Percentiles rank a stretch among this genome's conserved stretches.
phyloP scores from a whole-genome alignment of 2,113 vertebrate species.

The Athene noctua region DNA sequence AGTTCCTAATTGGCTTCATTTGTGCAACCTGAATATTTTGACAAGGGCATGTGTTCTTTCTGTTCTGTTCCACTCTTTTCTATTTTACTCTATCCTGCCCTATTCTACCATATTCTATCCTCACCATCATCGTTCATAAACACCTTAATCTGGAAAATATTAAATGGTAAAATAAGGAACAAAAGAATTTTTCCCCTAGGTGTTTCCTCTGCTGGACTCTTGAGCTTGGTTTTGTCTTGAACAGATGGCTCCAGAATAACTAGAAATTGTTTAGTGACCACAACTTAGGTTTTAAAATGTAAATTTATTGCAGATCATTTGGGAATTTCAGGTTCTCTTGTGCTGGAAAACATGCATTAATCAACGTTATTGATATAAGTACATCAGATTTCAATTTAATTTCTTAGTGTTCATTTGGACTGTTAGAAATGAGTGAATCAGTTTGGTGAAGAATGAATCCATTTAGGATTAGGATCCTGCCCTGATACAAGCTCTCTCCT shows the following conservation, averaged over 20 bases:
- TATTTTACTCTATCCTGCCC: not conserved
- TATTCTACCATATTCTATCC: not conserved
- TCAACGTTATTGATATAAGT: not conserved
- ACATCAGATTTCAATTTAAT: not conserved
- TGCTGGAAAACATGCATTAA: not conserved
- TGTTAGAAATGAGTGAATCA: not conserved
- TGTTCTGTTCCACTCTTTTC: not conserved
- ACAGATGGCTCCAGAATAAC: not conserved
- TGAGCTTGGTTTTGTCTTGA: not conserved
- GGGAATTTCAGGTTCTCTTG: not conserved
- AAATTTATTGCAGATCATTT: not conserved
- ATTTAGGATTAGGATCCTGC: not conserved
- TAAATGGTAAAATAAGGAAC: not conserved
- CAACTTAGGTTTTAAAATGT: not conserved
- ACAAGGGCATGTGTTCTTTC: not conserved
- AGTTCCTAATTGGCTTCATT: not conserved
- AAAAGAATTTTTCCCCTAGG: not conserved
- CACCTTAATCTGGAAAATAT: not conserved
- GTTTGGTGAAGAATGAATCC: not conserved
- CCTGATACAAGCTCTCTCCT: not conserved
- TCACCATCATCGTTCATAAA: not conserved
- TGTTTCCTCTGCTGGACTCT: not conserved
- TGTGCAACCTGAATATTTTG: constrained; percentile 26
- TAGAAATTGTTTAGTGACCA: not conserved
- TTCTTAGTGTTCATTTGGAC: not conserved